Evolutionary conservation across 2,888 invertebrate species (phyloP).

Genomic region (Diploptera punctata): DNA sequence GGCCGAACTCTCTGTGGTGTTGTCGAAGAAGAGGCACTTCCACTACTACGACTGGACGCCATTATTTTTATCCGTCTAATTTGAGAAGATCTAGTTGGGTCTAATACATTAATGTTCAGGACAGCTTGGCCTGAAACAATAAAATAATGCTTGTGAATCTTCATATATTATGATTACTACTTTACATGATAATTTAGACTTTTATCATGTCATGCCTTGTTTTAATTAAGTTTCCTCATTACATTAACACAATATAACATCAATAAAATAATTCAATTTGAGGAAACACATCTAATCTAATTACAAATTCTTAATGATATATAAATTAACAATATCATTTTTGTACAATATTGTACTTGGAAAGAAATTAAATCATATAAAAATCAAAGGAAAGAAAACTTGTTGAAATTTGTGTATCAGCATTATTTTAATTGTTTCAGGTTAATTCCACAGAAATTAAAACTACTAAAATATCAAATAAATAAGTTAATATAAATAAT

Average conservation of each 20-base stretch:
- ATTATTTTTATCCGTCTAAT: constrained; percentile 17
- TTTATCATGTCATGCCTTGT: too few relatives aligned
- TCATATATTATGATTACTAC: too few relatives aligned
- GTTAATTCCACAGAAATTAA: neutral
- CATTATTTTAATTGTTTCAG: constrained; percentile 9
- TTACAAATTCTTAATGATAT: neutral
- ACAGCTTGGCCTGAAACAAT: constrained; percentile 22
- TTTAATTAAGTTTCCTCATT: too few relatives aligned
- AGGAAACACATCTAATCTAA: too few relatives aligned
- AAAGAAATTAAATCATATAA: neutral
- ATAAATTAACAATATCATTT: neutral
- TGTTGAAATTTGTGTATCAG: neutral
- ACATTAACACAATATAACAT: too few relatives aligned
- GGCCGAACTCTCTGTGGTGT: constrained; percentile 38
- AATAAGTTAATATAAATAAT: neutral
- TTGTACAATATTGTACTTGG: too few relatives aligned
- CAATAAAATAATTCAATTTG: too few relatives aligned
- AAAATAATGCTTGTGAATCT: constrained; percentile 9
- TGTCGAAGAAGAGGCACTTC: constrained; percentile 33
- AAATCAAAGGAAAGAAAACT: neutral
- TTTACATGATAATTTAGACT: too few relatives aligned
- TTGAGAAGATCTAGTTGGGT: neutral
- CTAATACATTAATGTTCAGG: neutral
- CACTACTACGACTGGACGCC: constrained; percentile 39
- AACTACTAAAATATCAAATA: neutral